These are phyloP conservation scores for Thymelicus acteon DNA, from an alignment of 2,888 invertebrate species.

Conservation along the genomic window DNA sequence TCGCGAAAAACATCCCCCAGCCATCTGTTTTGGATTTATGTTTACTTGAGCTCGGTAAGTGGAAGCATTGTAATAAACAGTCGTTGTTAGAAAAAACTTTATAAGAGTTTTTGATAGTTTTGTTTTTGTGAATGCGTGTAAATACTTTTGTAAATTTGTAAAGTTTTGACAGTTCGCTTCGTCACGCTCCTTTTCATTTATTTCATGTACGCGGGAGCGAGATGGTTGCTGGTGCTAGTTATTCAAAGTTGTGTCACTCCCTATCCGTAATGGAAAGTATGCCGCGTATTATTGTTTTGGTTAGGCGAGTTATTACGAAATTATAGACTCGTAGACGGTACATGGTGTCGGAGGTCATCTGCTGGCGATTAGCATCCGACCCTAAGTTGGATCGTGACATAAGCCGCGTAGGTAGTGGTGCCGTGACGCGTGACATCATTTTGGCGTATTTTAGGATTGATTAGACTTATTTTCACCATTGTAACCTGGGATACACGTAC, in stretches of 20 bases:
- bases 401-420: conserved; percentile 60
- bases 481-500: conserved; percentile 18
- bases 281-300: conserved; percentile 78
- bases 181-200: conserved; percentile 57
- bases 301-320: conserved; percentile 73
- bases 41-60: conserved; percentile 78
- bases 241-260: conserved; percentile 62
- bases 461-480: conserved; percentile 46
- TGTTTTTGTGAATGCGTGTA: conserved; percentile 58
- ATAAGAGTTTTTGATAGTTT: conserved; percentile 48
- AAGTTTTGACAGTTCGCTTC: conserved; percentile 70
- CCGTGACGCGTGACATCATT: conserved; percentile 64
- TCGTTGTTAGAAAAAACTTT: conserved; percentile 32
- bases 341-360: conserved; percentile 51
- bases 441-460: conserved; percentile 58
- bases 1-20: conserved; percentile 66
- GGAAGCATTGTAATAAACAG: conserved; percentile 1
- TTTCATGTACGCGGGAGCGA: conserved; percentile 58
- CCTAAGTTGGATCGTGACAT: conserved; percentile 54
- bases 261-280: conserved; percentile 71
- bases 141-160: conserved; percentile 57
- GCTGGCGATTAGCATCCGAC: conserved; percentile 51
- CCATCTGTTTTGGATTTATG: conserved; percentile 80
- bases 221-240: conserved; percentile 54
- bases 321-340: conserved; percentile 54